Base-by-base conservation (phyloP, 2,888 invertebrate genomes). In the Lepidochrysops patricia region DNA sequence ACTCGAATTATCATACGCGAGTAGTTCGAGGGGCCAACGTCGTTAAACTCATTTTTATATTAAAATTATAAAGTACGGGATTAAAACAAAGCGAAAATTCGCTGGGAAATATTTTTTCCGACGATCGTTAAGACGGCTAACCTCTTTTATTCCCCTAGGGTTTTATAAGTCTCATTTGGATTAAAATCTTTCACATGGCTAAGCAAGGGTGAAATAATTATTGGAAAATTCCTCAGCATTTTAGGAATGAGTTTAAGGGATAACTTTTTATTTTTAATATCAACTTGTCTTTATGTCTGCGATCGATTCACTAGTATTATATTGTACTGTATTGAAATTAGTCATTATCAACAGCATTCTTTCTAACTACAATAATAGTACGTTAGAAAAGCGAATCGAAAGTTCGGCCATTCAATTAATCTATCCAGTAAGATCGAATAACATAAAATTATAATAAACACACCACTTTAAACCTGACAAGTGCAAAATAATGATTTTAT, bases 1-100 rank as follows among this genome's bases (percentile, higher is more conserved):
- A 76, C 73, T 76, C 68, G 72, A 83, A 84, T 85, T 85, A 84
- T 82, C 80, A 80, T 83, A 79, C 68, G 72, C 75, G 74, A 80
- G 79, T 76, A 77, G 77, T 77, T 76, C 77, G 73, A 74, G 73
- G 72, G 67, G 73, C 71, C 72, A 69, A 76, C 73, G 73, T 73
- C 74, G 75, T 77, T 72, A 67, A 73, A 77, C 57, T 59, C 57
- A 60, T 57, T 57, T 62, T 61, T 52, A 60, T 56, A 61, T 64
- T 60, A 62, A 64, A 63, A 57, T 57, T 58, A 61, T 57, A 62
- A 61, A 63, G 49, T 32, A 43, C 43, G 57, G 48, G 57, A 59
- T 60, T 60, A 35, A 48, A 60, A 50, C 58, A 43, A 52, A 57
- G 57, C 56, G 27, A 32, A 43, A 37, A 32, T 52, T 54, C 49